Evolutionary conservation across 53 echinoderm and acorn worm species (phyloP).

Genomic region (Luidia sarsii): DNA sequence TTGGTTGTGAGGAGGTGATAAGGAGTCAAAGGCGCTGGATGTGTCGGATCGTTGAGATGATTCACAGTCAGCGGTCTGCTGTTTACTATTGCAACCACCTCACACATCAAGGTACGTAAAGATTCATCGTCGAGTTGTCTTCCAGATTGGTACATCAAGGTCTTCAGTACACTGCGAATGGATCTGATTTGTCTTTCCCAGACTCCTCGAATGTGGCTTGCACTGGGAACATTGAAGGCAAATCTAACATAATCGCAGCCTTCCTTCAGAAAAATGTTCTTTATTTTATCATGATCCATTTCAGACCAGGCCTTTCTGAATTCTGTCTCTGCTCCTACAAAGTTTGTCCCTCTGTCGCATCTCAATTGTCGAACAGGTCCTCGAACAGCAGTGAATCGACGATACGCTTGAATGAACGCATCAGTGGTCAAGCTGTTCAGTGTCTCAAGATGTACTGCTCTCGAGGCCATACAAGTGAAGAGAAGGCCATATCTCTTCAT

Average conservation of each 20-base stretch:
- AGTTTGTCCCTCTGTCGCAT: constrained; percentile 37
- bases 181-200: constrained; percentile 72
- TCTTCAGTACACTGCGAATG: constrained; percentile 37
- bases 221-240: constrained; percentile 36
- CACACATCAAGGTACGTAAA: constrained; percentile 52
- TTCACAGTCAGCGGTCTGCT: too few relatives aligned
- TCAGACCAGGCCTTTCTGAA: constrained; percentile 28
- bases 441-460: constrained; percentile 53
- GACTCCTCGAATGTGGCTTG: constrained; percentile 66
- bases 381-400: constrained; percentile 44
- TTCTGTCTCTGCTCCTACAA: constrained; percentile 32
- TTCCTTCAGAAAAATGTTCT: constrained; percentile 36
- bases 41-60: too few relatives aligned
- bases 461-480: constrained; percentile 59
- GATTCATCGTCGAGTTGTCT: constrained; percentile 63
- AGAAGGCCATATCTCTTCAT: constrained; percentile 30
- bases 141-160: constrained; percentile 34
- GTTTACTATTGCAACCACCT: too few relatives aligned
- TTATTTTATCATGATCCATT: constrained; percentile 35
- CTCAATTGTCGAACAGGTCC: constrained; percentile 47
- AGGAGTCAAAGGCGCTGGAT: too few relatives aligned
- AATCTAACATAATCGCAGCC: constrained; percentile 48
- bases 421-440: constrained; percentile 21
- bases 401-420: constrained; percentile 50
- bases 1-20: too few relatives aligned